Evolutionary conservation across 2,888 invertebrate genomes (phyloP).

Genomic region (Leptogaster cylindrica): DNA sequence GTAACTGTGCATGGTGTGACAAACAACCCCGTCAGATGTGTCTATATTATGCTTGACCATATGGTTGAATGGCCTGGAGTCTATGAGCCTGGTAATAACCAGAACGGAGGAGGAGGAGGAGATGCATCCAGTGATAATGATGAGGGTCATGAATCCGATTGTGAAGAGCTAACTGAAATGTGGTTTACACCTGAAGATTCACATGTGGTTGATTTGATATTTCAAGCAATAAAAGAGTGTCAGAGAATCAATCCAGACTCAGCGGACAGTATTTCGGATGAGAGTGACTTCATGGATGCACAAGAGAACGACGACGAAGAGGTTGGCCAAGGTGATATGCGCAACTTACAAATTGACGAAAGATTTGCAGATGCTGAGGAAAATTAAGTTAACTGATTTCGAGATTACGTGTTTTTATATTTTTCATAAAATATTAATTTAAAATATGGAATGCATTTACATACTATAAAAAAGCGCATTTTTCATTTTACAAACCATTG

Average conservation of each 20-base stretch:
- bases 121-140: conserved; percentile 53
- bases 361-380: conserved; percentile 61
- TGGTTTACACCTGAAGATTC: conserved; percentile 73
- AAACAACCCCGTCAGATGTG: conserved; percentile 55
- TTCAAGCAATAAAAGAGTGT: conserved; percentile 76
- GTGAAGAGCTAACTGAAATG: conserved; percentile 71
- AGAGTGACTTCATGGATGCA: conserved; percentile 58
- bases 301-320: conserved; percentile 52
- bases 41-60: conserved; percentile 60
- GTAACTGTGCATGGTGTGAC: conserved; percentile 60
- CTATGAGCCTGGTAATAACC: conserved; percentile 49
- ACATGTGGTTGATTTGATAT: conserved; percentile 71
- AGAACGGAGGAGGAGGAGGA: conserved; percentile 22
- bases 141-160: conserved; percentile 54
- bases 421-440: too few species aligned
- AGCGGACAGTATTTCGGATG: conserved; percentile 64
- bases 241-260: conserved; percentile 83
- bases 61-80: conserved; percentile 58
- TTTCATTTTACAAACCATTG: too few species aligned
- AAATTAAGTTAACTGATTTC: too few species aligned
- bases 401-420: too few species aligned
- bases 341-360: conserved; percentile 59
- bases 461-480: too few species aligned
- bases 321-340: conserved; percentile 54
- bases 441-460: too few species aligned